Evolutionary conservation across 2,113 vertebrate species (phyloP).

Genomic region (Cyprinodon brontotheroides): DNA sequence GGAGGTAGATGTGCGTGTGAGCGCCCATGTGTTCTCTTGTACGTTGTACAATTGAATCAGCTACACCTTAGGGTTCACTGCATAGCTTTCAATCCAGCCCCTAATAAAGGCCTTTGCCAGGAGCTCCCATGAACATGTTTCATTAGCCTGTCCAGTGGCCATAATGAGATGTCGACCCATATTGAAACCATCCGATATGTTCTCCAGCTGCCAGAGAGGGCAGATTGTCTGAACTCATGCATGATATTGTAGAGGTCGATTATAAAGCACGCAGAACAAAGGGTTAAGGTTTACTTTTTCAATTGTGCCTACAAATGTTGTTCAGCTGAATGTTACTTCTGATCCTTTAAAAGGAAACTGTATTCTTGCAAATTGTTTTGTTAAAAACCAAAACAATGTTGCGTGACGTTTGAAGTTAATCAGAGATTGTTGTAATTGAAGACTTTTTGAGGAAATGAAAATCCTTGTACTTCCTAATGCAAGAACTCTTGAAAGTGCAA

Average conservation of each 20-base stretch:
- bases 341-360: neutral
- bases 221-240: slow-evolving; percentile 36
- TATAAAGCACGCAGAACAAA: no score
- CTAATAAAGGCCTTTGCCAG: slow-evolving; percentile 39
- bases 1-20: slow-evolving; percentile 16
- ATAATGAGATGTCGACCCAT: slow-evolving; percentile 34
- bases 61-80: slow-evolving; percentile 59
- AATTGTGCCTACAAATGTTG: neutral
- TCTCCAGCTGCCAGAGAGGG: slow-evolving; percentile 5
- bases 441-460: neutral
- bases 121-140: slow-evolving; percentile 44
- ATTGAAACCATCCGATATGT: slow-evolving; percentile 29
- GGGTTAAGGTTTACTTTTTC: neutral
- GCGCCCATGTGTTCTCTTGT: slow-evolving; percentile 22
- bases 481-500: neutral
- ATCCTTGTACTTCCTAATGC: neutral
- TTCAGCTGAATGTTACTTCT: neutral
- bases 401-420: neutral
- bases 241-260: slow-evolving; percentile 1
- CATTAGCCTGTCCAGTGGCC: slow-evolving; percentile 42
- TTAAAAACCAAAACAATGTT: no score
- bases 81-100: slow-evolving; percentile 35
- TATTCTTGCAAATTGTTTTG: no score
- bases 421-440: neutral
- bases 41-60: slow-evolving; percentile 63